Base-by-base conservation (phyloP, 2,113 vertebrate species). In the Sylvia atricapilla region DNA sequence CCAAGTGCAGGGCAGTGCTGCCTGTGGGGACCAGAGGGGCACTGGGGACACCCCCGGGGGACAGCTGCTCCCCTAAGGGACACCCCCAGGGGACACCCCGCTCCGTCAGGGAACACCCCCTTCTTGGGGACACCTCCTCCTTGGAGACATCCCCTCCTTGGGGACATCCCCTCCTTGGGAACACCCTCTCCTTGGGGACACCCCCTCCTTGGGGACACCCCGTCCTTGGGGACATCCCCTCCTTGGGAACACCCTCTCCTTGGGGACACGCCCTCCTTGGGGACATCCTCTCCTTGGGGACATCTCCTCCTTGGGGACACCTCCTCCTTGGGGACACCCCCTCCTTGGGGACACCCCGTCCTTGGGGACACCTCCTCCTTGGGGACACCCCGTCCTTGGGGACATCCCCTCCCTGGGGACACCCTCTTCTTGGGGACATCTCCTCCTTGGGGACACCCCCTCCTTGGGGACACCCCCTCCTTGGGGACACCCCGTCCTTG, bases 1-100 rank as follows among this genome's bases (percentile, higher is more conserved):
- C 98, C 89, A 98, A 60, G 37, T 98, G 98, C 75, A 98, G 79
- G 13, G 98, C 98, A 0, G 97, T 98, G 86, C 97, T 98, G 68
- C 98, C 98, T 98, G 93, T 39, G 67, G 91, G 58, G 52, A 67
- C 44, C 3, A 5, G 62, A 21, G 6, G 15, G 23, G 13, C 3
- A 4, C 33, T 18, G 8, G n/a, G 84, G 52, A 76, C 79, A 35
- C 20, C 24, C 18, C 49, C 2, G 5, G 31, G 55, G 28, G 75
- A 79, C 63, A 50, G 12, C 41, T 24, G 31, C 21, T 18, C 33
- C n/a, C 24, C 18, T n/a, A 27, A 77, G 94, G 68, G 55, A 69
- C 93, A 80, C 33, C 31, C 33, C 18, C 41, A 13, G 35, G 83
- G 83, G 52, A 49, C 73, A 22, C 46, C 35, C 22, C 23, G 11